Evolutionary conservation across 2,888 invertebrate genomes (phyloP), one percentile per base, ranked within the genome.

Genomic region (Meandrusa payeni): DNA sequence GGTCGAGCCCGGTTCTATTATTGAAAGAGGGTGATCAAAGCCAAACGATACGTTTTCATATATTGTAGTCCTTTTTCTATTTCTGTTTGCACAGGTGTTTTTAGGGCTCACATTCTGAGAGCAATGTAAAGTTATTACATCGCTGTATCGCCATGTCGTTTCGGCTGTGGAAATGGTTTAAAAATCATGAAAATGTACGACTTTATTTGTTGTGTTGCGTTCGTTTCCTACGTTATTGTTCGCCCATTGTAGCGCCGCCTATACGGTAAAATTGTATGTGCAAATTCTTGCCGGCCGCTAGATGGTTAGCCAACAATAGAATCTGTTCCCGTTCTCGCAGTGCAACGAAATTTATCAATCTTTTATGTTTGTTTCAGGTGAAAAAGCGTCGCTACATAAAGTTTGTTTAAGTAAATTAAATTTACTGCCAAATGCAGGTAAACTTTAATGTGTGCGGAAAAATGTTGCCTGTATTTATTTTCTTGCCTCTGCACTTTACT

Each of bases 21-120:
- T 83, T 79, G 82, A 79, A 80, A 80, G 74, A 79, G 81, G 76
- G 72, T 76, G 86, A 81, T 85, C 83, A 83, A 83, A 83, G 82
- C 72, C 69, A 66, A 68, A 65, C 73, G 75, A 75, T 75, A 79
- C 66, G 79, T 74, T 74, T 70, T 72, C 67, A 67, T 72, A 72
- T 69, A 74, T 71, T 72, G 73, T 74, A 68, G 59, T 70, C 67
- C 66, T 62, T 69, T 70, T 75, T 63, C 65, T 67, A 63, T 73
- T 69, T 65, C 64, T 73, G 67, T 78, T 73, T 76, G 64, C 68
- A 61, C 72, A 77, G 71, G 70, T 78, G 67, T 73, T 69, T 69
- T 64, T 65, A 52, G 61, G 57, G 55, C 55, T 65, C 55, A 57
- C 57, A 62, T 67, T 69, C 56, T 52, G 58, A 44, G 55, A 57